Evolutionary conservation across 1,140 invertebrate genomes (phyloP), one percentile per base, ranked within the genome.

Genomic region (Drosophila kanapiae): DNA sequence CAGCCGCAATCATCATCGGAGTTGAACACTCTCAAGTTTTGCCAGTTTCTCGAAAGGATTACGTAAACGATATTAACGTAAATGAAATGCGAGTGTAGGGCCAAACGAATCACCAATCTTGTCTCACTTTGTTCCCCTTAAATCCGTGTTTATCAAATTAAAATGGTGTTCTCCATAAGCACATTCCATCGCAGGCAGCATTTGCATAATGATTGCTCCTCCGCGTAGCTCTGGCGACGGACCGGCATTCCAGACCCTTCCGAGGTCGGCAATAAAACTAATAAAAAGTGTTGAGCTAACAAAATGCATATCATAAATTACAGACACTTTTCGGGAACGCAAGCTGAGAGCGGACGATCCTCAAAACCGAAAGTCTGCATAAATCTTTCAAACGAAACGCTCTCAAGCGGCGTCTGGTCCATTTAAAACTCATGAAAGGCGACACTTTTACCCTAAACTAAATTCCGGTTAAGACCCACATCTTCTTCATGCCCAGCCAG

Each of bases 361-460:
- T 18, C 53, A 60, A 83, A 76, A 75, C 65, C 27, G 62, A 85
- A 82, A 85, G 64, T 85, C 78, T 79, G 68, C 82, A 87, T 82
- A 85, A 87, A 82, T 82, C 75, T 87, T 62, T 82, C 75, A 63
- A 75, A 71, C 40, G 79, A 76, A 71, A 61, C 33, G 64, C 64
- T 64, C 68, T 87, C 79, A 63, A 79, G 75, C 82, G 45, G 75
- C 45, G 82, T 59, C 40, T 48, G 31, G 45, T 40, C 43, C 80
- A 67, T 77, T 84, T 84, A 51, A 65, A 42, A 43, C 60, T 33
- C 64, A 70, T 67, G 82, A 86, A 85, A 78, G 45, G 70, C 83
- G 79, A 86, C 82, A 82, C 83, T 82, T 83, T 83, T 67, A 78
- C 63, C 70, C 65, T 56, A 53, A 79, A 60, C n/a, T 53, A 54